Conservation (phyloP, 2,113 vertebrate species). For the Leuciscus idus region DNA sequence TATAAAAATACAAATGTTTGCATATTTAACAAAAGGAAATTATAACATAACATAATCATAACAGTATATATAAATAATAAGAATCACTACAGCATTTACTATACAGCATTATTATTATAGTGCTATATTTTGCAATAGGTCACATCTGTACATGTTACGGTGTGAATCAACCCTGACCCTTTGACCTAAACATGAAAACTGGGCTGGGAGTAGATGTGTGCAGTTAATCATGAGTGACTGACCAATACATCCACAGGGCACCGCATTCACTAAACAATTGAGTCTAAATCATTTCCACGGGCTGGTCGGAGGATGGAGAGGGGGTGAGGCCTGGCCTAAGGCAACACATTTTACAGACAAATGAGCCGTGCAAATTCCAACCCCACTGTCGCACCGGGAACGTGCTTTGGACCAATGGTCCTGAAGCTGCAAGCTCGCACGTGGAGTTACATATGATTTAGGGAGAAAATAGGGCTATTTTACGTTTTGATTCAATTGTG, state of each 20-base stretch:
- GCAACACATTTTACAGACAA: conserved; percentile 61
- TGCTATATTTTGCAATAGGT: neutral
- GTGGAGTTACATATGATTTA: neutral
- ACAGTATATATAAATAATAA: no score
- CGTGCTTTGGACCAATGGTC: conserved; percentile 39
- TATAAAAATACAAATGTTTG: no score
- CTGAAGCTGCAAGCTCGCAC: conserved; percentile 35
- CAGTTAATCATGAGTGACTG: conserved; percentile 37
- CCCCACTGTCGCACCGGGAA: conserved; percentile 40
- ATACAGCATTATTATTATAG: neutral
- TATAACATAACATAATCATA: no score
- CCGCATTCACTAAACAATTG: conserved; percentile 48
- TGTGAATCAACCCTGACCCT: conserved; percentile 10
- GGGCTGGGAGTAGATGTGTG: conserved; percentile 37
- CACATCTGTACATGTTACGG: neutral
- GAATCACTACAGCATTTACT: no score
- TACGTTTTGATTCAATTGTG: neutral
- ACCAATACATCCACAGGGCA: conserved; percentile 55
- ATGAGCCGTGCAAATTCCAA: conserved; percentile 63
- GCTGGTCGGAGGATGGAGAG: neutral
- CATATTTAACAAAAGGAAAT: no score
- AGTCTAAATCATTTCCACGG: conserved; percentile 45
- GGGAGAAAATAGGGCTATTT: neutral
- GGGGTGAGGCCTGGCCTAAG: conserved; percentile 37
- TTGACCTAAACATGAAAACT: neutral